These are phyloP conservation scores for Zootermopsis nevadensis DNA, from an alignment of 2,888 invertebrate species.

Conservation along the genomic window DNA sequence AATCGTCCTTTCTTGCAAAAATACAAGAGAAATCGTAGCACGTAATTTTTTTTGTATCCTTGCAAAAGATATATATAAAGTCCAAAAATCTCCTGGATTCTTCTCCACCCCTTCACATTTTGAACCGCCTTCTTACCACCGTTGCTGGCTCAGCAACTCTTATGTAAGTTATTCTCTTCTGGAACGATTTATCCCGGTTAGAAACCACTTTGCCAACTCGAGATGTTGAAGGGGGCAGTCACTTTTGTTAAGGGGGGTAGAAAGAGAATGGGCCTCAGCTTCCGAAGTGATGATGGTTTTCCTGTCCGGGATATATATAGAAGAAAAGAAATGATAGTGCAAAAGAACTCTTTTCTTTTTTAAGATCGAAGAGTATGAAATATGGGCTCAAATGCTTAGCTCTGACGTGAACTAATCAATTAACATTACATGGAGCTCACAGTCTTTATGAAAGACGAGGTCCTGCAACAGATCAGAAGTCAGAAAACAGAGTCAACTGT, in stretches of 20 bases:
- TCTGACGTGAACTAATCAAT: constrained; percentile 3
- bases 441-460: not conserved
- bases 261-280: constrained; percentile 47
- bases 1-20: not conserved
- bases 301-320: constrained; percentile 19
- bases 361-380: not conserved
- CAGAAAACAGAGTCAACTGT: not conserved
- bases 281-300: constrained; percentile 47
- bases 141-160: constrained; percentile 49
- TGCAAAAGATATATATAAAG: constrained; percentile 34
- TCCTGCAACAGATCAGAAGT: not conserved
- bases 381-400: constrained; percentile 17
- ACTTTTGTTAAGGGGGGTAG: constrained; percentile 32
- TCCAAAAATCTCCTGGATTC: constrained; percentile 35
- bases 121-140: constrained; percentile 22
- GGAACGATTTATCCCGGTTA: constrained; percentile 51
- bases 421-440: constrained; percentile 14
- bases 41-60: constrained; percentile 41
- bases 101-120: constrained; percentile 15
- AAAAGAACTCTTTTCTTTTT: not conserved
- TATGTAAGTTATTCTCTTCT: constrained; percentile 50
- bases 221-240: constrained; percentile 32
- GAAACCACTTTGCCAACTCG: constrained; percentile 52
- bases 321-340: not conserved
- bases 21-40: constrained; percentile 22